phyloP scores from a whole-genome alignment of 2,113 vertebrate genomes.

The Cyprinodon variegatus region DNA sequence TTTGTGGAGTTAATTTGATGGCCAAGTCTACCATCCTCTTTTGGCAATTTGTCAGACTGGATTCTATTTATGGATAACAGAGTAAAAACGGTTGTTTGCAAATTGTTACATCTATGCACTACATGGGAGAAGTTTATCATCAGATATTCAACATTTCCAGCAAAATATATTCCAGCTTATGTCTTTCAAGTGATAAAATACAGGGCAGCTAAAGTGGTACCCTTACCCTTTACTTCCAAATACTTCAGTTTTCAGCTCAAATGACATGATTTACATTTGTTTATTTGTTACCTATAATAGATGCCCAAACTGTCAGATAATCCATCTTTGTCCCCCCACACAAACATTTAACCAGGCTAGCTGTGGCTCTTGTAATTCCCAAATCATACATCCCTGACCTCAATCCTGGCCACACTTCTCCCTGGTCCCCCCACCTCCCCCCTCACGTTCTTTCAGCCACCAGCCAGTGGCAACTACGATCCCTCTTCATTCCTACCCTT shows the following conservation, averaged over 20 bases:
- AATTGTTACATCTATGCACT: neutral
- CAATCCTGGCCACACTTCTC: slow-evolving; percentile 55
- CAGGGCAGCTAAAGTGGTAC: too few species aligned
- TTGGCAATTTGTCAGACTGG: neutral
- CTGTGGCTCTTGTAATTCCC: slow-evolving; percentile 64
- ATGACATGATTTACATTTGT: neutral
- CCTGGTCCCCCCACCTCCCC: neutral
- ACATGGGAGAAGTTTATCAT: too few species aligned
- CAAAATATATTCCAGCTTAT: too few species aligned
- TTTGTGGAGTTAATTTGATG: neutral
- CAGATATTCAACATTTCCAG: too few species aligned
- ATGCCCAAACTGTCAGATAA: slow-evolving; percentile 50
- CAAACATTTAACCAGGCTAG: slow-evolving; percentile 52
- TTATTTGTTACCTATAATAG: slow-evolving; percentile 18
- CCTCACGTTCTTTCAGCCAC: slow-evolving; percentile 29
- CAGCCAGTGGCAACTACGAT: slow-evolving; percentile 37
- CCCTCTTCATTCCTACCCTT: slow-evolving; percentile 49
- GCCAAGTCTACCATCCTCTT: neutral
- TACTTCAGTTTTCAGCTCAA: neutral
- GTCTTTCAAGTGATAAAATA: too few species aligned
- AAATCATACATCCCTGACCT: slow-evolving; percentile 64
- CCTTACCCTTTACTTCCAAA: neutral
- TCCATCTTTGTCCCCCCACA: slow-evolving; percentile 50
- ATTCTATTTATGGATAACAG: neutral
- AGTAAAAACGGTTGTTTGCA: neutral